Percentiles rank a stretch among this genome's conserved stretches.
Evolutionary conservation across 2,888 invertebrate genomes (phyloP).

Genomic region (Cheilosia scutellata): DNA sequence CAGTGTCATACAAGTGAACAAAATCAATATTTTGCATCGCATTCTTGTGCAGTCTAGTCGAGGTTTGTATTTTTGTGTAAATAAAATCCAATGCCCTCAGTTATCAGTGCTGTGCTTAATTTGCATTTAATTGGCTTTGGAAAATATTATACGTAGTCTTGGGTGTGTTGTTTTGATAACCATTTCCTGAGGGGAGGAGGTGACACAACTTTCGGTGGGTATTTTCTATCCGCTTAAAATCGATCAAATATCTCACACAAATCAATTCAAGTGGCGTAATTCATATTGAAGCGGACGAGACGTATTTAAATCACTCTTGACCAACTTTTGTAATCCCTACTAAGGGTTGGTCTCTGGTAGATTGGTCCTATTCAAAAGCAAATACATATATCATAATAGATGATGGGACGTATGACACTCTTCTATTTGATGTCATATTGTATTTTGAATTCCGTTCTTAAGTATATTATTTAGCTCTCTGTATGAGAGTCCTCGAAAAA

Average conservation of each 20-base stretch:
- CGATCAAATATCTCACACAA: constrained; percentile 54
- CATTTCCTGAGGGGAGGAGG: background rate
- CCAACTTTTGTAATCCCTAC: background rate
- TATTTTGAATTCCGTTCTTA: no score
- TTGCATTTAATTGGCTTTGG: constrained; percentile 66
- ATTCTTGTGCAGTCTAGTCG: constrained; percentile 36
- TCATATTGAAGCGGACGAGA: background rate
- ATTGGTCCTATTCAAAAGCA: background rate
- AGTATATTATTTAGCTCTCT: no score
- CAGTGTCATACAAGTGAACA: constrained; percentile 20
- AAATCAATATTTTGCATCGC: constrained; percentile 55
- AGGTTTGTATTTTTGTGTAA: constrained; percentile 66
- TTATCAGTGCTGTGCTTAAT: constrained; percentile 64
- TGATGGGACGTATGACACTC: no score
- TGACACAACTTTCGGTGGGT: background rate
- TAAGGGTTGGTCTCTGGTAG: background rate
- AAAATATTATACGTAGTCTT: background rate
- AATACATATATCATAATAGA: background rate
- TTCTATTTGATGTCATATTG: no score
- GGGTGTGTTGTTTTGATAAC: constrained; percentile 34
- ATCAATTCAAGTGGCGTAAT: constrained; percentile 49
- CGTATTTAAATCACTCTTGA: background rate
- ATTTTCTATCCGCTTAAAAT: constrained; percentile 37
- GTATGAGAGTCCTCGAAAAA: no score
- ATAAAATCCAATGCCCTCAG: constrained; percentile 16